Evolutionary conservation across 2,797 vertebrate species (phyloP).

Genomic region (Chelmon rostratus): DNA sequence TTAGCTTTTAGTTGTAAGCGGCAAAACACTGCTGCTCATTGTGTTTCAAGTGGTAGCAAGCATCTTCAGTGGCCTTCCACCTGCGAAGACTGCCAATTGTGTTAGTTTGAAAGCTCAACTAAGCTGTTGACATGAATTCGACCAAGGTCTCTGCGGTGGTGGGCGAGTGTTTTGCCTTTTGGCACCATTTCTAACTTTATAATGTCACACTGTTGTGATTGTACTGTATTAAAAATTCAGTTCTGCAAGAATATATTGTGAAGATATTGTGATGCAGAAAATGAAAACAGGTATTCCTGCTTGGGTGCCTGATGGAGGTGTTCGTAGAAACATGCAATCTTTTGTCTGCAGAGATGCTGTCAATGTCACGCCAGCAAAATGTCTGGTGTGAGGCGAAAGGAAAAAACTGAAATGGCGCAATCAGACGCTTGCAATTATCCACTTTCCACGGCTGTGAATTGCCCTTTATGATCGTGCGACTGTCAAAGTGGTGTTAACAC

Average conservation of each 20-base stretch:
- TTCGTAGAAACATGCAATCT: background rate
- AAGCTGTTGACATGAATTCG: constrained; percentile 21
- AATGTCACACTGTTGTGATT: constrained; percentile 7
- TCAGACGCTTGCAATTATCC: background rate
- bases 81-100: constrained; percentile 8
- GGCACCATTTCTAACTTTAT: constrained; percentile 10
- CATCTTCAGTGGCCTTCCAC: constrained; percentile 6
- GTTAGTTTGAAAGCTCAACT: constrained; percentile 28
- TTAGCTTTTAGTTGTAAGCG: background rate
- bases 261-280: background rate
- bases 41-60: too few relatives aligned
- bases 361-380: background rate
- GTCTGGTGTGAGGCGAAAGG: background rate
- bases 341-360: background rate
- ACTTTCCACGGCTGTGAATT: too few relatives aligned
- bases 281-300: background rate
- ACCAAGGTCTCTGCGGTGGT: background rate
- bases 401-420: background rate
- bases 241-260: background rate
- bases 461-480: background rate
- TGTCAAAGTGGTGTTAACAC: background rate
- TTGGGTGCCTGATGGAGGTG: background rate
- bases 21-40: constrained; percentile 11
- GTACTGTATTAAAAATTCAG: constrained; percentile 3
- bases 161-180: constrained; percentile 16